These are phyloP conservation scores for Drosophila borealis DNA, from an alignment of 2,888 invertebrate species.

Conservation along the genomic window DNA sequence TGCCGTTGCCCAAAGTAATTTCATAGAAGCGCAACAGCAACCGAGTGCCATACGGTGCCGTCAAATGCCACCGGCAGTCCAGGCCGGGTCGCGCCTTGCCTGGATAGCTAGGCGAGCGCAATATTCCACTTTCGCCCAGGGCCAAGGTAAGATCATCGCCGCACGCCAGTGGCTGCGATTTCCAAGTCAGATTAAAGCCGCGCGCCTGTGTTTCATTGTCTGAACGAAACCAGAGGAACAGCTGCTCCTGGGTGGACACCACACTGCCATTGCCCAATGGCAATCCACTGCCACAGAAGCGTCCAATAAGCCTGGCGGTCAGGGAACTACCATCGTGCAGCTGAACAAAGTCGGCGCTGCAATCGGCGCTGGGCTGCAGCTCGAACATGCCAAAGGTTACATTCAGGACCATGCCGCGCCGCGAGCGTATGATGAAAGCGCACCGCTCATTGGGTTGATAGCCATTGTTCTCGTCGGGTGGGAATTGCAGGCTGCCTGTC, in stretches of 20 bases:
- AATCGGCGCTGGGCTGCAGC: slow-evolving; percentile 86
- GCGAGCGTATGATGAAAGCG: slow-evolving; percentile 91
- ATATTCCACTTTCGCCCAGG: slow-evolving; percentile 87
- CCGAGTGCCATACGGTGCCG: slow-evolving; percentile 89
- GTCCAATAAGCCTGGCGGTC: slow-evolving; percentile 89
- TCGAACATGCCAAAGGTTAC: slow-evolving; percentile 92
- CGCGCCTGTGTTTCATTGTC: slow-evolving; percentile 87
- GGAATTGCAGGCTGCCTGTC: slow-evolving; percentile 88
- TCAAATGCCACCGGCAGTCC: slow-evolving; percentile 93
- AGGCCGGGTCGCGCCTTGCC: slow-evolving; percentile 92
- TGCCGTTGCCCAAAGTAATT: slow-evolving; percentile 76
- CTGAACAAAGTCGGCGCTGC: slow-evolving; percentile 90
- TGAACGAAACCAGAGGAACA: slow-evolving; percentile 93
- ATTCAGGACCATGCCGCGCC: slow-evolving; percentile 89
- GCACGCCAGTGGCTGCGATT: slow-evolving; percentile 89
- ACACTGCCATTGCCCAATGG: slow-evolving; percentile 89
- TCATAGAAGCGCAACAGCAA: slow-evolving; percentile 91
- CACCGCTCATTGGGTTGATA: slow-evolving; percentile 90
- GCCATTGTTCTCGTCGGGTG: slow-evolving; percentile 83
- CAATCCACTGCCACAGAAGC: slow-evolving; percentile 90
- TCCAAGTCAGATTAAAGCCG: slow-evolving; percentile 93
- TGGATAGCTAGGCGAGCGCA: slow-evolving; percentile 95
- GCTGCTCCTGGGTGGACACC: slow-evolving; percentile 89
- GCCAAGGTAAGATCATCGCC: slow-evolving; percentile 87
- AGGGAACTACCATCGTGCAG: slow-evolving; percentile 93